Percentiles rank a stretch among this genome's conserved stretches.
Evolutionary conservation across 1,140 invertebrate genomes (phyloP).

Genomic region (Archivesica marissinica): DNA sequence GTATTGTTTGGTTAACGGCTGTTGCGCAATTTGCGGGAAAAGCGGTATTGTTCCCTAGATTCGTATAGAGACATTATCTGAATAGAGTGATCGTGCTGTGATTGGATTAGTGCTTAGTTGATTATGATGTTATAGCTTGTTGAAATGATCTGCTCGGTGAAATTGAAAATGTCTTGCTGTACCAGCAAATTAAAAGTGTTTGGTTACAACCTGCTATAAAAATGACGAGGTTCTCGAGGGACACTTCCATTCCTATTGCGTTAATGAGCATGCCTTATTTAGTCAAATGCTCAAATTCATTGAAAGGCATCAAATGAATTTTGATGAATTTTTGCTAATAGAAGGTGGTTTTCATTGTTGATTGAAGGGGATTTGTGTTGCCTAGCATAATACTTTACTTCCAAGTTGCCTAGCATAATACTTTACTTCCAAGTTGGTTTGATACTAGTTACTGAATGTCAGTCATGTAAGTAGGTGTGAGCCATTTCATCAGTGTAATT

Average conservation of each 20-base stretch:
- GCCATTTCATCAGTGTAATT: too few relatives aligned
- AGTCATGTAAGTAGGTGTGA: too few relatives aligned
- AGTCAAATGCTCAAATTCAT: not conserved
- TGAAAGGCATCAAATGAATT: not conserved
- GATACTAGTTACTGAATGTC: too few relatives aligned
- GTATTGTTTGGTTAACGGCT: constrained; percentile 50
- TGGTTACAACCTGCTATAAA: constrained; percentile 21
- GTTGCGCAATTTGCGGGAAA: constrained; percentile 30
- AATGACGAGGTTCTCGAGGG: constrained; percentile 10
- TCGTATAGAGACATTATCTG: constrained; percentile 6
- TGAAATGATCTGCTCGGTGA: not conserved
- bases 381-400: too few relatives aligned
- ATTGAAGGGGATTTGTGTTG: too few relatives aligned
- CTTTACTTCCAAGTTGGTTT: too few relatives aligned
- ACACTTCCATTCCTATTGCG: not conserved
- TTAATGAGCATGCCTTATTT: not conserved
- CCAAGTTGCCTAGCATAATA: too few relatives aligned
- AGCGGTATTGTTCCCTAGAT: constrained; percentile 1
- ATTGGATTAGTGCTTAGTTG: constrained; percentile 13
- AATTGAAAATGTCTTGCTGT: constrained; percentile 32
- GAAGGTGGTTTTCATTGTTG: not conserved
- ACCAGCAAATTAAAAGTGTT: constrained; percentile 37
- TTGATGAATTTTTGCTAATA: not conserved
- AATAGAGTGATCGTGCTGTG: not conserved
- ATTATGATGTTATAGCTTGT: constrained; percentile 27